These are phyloP conservation scores for Megalops cyprinoides DNA, from an alignment of 2,797 vertebrate species.

Conservation along the genomic window DNA sequence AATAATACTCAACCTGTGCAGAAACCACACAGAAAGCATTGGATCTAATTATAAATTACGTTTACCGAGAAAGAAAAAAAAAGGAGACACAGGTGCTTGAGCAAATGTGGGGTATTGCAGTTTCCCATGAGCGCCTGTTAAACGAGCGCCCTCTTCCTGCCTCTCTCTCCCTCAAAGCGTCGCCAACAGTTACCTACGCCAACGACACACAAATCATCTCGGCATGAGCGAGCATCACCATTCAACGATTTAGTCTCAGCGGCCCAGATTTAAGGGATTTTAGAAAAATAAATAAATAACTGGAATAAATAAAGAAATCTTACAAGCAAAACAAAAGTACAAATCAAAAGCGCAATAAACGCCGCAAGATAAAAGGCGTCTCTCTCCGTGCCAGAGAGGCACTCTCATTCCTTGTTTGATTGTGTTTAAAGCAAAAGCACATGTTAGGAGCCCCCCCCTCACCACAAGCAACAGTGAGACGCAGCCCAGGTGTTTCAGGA, in stretches of 20 bases:
- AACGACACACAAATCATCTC: neutral
- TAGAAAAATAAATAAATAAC: constrained; percentile 66
- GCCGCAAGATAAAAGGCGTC: constrained; percentile 61
- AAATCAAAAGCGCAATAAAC: constrained; percentile 56
- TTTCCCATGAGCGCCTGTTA: neutral
- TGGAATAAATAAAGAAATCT: no score
- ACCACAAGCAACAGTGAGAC: constrained; percentile 42
- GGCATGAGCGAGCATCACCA: neutral
- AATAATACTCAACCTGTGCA: neutral
- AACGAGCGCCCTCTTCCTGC: neutral
- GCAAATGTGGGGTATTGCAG: neutral
- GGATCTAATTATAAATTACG: neutral
- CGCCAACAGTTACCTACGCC: neutral
- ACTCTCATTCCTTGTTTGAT: constrained; percentile 71
- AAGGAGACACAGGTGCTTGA: neutral
- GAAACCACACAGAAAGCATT: neutral
- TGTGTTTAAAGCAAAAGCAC: constrained; percentile 74
- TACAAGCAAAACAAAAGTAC: constrained; percentile 44
- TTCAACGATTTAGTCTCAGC: neutral
- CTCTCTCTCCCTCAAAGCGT: no score
- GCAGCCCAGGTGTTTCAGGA: constrained; percentile 23
- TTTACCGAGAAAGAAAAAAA: no score
- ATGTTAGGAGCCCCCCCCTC: constrained; percentile 62
- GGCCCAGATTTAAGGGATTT: constrained; percentile 55
- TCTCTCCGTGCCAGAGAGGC: constrained; percentile 55